Base-by-base conservation (phyloP, 2,113 vertebrate species). In the Spea bombifrons region DNA sequence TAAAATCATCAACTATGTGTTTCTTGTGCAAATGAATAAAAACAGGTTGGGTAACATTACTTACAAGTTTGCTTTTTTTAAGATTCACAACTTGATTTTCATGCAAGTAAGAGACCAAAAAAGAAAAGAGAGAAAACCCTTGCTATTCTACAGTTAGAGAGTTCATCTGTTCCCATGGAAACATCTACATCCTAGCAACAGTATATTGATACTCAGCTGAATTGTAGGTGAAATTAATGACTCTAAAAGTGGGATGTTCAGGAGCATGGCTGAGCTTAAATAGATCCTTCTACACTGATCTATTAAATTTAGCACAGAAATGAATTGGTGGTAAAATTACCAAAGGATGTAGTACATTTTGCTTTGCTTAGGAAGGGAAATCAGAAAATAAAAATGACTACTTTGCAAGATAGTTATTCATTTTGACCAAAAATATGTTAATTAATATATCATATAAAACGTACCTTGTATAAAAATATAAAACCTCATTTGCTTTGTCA, bases 111-210 rank as follows among this genome's bases (percentile, higher is more conserved):
- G 44, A 53, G 48, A 72, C 69, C 48, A 71, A 78, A 76, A 61
- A 73, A 66, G 30, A 70, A 50, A 70, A 49, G 30, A 2, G 30
- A 30, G 30, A 30, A 49, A 46, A 70, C 15, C 70, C 66, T 70
- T 46, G 59, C 48, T 73, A n/a, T 57, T 79, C 63, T 48, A 8
- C n/a, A 57, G 50, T 57, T 73, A 66, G 73, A 59, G 63, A 73
- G 71, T 80, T 66, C 64, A 80, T 66, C 49, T 73, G 61, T 80
- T 73, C 55, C 77, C 71, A 80, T 80, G 71, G 77, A 16, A 80
- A 72, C 71, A 17, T 66, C 50, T n/a, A 80, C 50, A 80, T 67
- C 77, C 77, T 80, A 80, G 77, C 70, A 80, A 80, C 77, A 30
- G 48, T 43, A 79, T 79, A 66, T 49, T 73, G 61, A 50, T 66